phyloP scores from a whole-genome alignment of 2,797 vertebrate genomes.

The Onychomys arenicola region DNA sequence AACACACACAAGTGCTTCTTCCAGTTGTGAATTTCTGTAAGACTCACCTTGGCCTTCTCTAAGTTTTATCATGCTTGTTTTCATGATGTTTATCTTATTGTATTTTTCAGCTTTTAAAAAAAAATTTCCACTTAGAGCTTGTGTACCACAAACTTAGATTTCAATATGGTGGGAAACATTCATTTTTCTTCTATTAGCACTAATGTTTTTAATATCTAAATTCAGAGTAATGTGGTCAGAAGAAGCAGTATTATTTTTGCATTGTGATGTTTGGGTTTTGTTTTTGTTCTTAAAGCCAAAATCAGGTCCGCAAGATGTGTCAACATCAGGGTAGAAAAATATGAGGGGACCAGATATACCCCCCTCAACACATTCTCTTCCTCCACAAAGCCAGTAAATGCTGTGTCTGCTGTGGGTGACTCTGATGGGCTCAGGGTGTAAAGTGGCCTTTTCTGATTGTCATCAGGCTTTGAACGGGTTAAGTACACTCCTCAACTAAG shows the following conservation, averaged over 20 bases:
- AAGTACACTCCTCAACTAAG: not conserved
- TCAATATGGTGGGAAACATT: not conserved
- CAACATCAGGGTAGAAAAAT: not conserved
- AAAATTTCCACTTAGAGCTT: constrained; percentile 7
- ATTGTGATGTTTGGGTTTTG: not conserved
- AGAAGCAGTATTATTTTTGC: not conserved
- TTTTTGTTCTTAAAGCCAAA: not conserved
- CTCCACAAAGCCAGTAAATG: not conserved
- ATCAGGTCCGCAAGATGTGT: not conserved
- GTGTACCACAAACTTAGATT: constrained; percentile 19
- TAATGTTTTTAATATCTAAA: not conserved
- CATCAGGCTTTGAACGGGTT: not conserved
- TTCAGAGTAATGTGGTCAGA: not conserved
- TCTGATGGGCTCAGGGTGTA: not conserved
- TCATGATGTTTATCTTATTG: constrained; percentile 28
- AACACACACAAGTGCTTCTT: not conserved
- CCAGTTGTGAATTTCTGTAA: not conserved
- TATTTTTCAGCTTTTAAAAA: too few species aligned
- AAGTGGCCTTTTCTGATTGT: not conserved
- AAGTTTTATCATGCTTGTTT: not conserved
- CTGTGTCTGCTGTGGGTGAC: not conserved
- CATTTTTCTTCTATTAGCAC: not conserved
- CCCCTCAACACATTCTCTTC: not conserved
- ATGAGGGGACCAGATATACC: not conserved
- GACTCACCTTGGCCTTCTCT: not conserved